phyloP scores from a whole-genome alignment of 2,888 invertebrate species.

The Adela reaumurella region DNA sequence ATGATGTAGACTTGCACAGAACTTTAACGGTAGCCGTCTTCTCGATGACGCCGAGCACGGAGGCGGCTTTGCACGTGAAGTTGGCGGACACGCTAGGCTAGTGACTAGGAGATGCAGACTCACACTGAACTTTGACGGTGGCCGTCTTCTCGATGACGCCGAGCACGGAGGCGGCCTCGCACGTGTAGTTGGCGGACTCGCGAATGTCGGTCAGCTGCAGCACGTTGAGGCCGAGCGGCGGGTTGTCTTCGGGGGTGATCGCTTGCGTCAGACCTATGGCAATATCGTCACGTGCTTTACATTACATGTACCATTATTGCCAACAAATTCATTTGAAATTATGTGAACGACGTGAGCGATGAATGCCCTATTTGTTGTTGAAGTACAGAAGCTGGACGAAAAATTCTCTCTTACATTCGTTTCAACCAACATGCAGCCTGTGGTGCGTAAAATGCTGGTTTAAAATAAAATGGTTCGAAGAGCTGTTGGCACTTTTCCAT shows the following conservation, averaged over 20 bases:
- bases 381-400: too few species aligned
- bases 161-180: constrained; percentile 90
- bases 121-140: constrained; percentile 94
- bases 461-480: too few species aligned
- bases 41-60: constrained; percentile 90
- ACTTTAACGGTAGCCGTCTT: constrained; percentile 87
- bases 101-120: too few species aligned
- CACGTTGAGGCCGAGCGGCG: constrained; percentile 82
- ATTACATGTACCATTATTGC: too few species aligned
- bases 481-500: too few species aligned
- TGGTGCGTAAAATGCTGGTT: too few species aligned
- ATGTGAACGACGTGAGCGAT: too few species aligned
- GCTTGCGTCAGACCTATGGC: constrained; percentile 67
- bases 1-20: constrained; percentile 91
- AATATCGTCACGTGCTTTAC: too few species aligned
- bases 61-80: constrained; percentile 95
- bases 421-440: too few species aligned
- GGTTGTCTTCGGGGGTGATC: constrained; percentile 83
- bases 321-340: too few species aligned
- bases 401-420: too few species aligned
- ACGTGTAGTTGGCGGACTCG: constrained; percentile 95
- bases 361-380: too few species aligned
- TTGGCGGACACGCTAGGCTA: constrained; percentile 92
- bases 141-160: constrained; percentile 87
- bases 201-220: constrained; percentile 82